Evolutionary conservation across 2,888 invertebrate genomes (phyloP), one percentile per base, ranked within the genome.

Genomic region (Erebia ligea): DNA sequence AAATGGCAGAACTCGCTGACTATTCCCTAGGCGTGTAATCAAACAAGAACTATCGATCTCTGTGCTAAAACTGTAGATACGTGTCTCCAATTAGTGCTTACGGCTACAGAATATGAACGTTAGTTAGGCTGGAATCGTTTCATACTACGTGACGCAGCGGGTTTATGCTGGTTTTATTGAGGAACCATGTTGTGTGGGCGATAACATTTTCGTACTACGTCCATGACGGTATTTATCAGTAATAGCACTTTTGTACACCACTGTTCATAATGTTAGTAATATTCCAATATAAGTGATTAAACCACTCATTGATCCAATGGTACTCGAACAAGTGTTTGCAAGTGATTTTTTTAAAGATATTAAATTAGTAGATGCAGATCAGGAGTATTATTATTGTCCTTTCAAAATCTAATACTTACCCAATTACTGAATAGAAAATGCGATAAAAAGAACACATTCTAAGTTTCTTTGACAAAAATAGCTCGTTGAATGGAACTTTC

Each of bases 11-110:
- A 76, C 80, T 80, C 77, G 76, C 81, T 83, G 75, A 73, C 80
- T 85, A 85, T 85, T 86, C 84, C 80, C 76, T 72, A 68, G 67
- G 81, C 80, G 83, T 84, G 76, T 81, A 80, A 82, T 84, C 82
- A 84, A 84, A 86, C 85, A 87, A 84, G 82, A 82, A 82, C 86
- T 87, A 87, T 88, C 86, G 86, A 88, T 87, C 85, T 80, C 81
- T 77, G 76, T 77, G 81, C 83, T 87, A 83, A 86, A 87, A 84
- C 81, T 85, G 83, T 84, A 80, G 82, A 76, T 76, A 76, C 82
- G 78, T 85, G 85, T 84, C 81, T 82, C 81, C 82, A 87, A 88
- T 88, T 88, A 87, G 82, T 76, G 79, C 78, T 80, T 79, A 78
- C 75, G 76, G 77, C 70, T 57, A 68, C 69, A 78, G 79, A 82